Base-by-base conservation (phyloP, 2,113 vertebrate species). In the Ondatra zibethicus region DNA sequence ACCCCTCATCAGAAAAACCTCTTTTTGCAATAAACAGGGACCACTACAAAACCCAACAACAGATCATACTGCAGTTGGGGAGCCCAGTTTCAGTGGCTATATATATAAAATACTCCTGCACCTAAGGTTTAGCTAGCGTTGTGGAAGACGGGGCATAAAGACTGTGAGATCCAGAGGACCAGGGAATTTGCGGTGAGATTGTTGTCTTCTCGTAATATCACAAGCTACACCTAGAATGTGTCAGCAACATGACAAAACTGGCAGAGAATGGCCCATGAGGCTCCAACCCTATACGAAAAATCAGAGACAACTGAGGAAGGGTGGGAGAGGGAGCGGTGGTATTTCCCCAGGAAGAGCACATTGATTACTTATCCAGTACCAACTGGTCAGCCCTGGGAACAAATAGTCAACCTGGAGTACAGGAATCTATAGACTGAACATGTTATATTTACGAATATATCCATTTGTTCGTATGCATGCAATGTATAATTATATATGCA, bases 231-330 rank as follows among this genome's bases (percentile, higher is more conserved):
- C 14, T 82, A 9, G 39, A 27, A 61, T 61, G 55, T 61, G 55
- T 42, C 80, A 63, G 13, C 55, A 61, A 39, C n/a, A 63, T 81
- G 33, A 55, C 78, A 81, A 36, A 33, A 55, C 50, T 55, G 33
- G 5, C 10, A 81, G 50, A 81, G 33, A 81, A 58, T 39, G 50
- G 36, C 23, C 23, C 36, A 14, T 2, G 5, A 82, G 50, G 33
- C 12, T 23, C 27, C 33, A 55, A n/a, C 33, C 33, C 33, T 80
- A 80, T 10, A 23, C 31, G 13, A 50, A 81, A 19, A 55, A 55
- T 10, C 21, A 13, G 0, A 81, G 50, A 55, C 2, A 55, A 3
- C 2, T 13, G 0, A 11, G 55, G 33, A 55, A 36, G n/a, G 19
- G 4, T 81, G 77, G 9, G 50, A 36, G 50, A n/a, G 5, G 31